Evolutionary conservation across 2,797 vertebrate species (phyloP).

Genomic region (Lepus oiostolus): DNA sequence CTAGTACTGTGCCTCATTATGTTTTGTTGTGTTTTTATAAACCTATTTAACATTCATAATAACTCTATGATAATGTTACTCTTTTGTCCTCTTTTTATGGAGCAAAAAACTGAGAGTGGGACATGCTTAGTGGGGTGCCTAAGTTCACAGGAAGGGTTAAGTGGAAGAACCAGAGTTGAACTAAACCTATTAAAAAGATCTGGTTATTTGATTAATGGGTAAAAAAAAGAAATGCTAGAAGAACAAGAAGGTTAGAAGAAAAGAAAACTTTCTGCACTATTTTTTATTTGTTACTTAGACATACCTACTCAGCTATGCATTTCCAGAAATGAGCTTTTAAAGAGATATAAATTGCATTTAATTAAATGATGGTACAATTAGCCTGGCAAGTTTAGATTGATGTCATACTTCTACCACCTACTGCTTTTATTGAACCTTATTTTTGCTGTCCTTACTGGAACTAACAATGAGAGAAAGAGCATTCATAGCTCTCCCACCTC

Average conservation of each 20-base stretch:
- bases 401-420: not conserved
- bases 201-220: not conserved
- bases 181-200: not conserved
- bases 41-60: not conserved
- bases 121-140: not conserved
- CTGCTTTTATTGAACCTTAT: not conserved
- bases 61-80: not conserved
- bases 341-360: not conserved
- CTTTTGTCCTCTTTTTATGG: not conserved
- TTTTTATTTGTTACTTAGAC: not conserved
- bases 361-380: not conserved
- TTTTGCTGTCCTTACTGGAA: not conserved
- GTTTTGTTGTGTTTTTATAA: slow-evolving; percentile 17
- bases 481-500: not conserved
- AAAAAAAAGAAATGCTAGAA: not conserved
- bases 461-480: slow-evolving; percentile 35
- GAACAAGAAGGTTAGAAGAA: not conserved
- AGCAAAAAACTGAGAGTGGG: not conserved
- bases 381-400: not conserved
- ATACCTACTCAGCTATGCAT: too few species aligned
- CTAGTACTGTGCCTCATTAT: not conserved
- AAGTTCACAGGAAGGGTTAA: not conserved
- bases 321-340: not conserved
- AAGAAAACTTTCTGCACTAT: not conserved
- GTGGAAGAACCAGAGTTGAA: not conserved